Base-by-base conservation (phyloP, 92 coral and sea anemone genomes). In the Pocillopora grandis region DNA sequence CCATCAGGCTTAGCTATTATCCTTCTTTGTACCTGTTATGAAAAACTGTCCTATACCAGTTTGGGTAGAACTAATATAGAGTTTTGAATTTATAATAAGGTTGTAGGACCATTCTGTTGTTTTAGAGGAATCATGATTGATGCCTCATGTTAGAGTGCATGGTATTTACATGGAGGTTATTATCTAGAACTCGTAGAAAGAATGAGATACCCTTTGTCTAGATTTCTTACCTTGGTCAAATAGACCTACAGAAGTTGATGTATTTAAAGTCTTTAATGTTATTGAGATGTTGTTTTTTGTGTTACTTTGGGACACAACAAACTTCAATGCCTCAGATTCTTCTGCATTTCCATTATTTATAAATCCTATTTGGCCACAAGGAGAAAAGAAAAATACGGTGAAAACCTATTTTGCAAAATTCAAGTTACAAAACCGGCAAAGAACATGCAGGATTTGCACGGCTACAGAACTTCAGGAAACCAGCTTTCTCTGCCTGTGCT, bases 401-500 rank as follows among this genome's bases (percentile, higher is more conserved):
- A 42, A 42, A 42, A 42, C 7, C 49, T 42, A 42, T 42, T 42
- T 42, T 42, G 1, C 49, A 42, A 42, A 42, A 42, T 42, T 42
- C 49, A 42, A 42, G 49, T 42, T 2, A 6, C 49, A 42, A 42
- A 42, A 2, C 49, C 49, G 49, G 49, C 3, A 42, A 6, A 42
- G 7, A 42, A 42, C 49, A 42, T 3, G 7, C 49, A 42, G 3
- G 49, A 42, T 42, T 42, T 42, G 7, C 3, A 42, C 49, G 7
- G 49, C 49, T 42, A 42, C 49, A 1, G 49, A 42, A 6, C 49
- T 42, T 42, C 49, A 42, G 3, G 49, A 42, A 42, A 42, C 49
- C 2, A 42, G 49, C 49, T 42, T 42, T 1, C 49, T 42, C 89
- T 79, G 91, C 88, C 62, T 89, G 81, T 89, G 87, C 87, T 69